These are phyloP conservation scores for Heliothis subflexa DNA, from an alignment of 1,140 invertebrate genomes.

Conservation along the genomic window DNA sequence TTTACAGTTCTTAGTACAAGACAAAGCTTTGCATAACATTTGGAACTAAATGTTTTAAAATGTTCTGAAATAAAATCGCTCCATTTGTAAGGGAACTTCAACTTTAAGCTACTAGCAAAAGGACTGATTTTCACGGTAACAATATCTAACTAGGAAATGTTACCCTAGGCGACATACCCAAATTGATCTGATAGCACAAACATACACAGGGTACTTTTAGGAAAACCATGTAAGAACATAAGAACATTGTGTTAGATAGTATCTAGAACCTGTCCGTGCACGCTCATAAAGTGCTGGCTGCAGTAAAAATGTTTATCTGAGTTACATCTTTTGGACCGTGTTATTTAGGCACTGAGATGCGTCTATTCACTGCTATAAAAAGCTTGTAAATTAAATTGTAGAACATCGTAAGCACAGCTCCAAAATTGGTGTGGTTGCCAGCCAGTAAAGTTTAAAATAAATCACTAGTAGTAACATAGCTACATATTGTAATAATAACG, in stretches of 20 bases:
- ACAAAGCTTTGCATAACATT: not conserved
- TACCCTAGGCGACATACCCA: not conserved
- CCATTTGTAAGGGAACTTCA: not conserved
- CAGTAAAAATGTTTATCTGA: constrained; percentile 32
- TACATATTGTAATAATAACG: not conserved
- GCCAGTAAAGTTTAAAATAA: too few relatives aligned
- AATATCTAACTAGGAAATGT: not conserved
- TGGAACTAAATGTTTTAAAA: too few relatives aligned
- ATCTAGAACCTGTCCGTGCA: constrained; percentile 23
- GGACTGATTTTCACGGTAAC: not conserved
- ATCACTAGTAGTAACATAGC: too few relatives aligned
- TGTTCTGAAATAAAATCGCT: not conserved
- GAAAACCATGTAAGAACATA: not conserved
- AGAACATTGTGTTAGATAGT: constrained; percentile 12
- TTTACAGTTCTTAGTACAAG: not conserved
- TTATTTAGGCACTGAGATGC: too few relatives aligned
- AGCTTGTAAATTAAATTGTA: too few relatives aligned
- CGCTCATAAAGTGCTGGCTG: not conserved
- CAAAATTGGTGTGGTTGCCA: too few relatives aligned
- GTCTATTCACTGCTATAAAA: too few relatives aligned
- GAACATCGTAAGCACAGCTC: too few relatives aligned
- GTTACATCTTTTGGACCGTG: not conserved
- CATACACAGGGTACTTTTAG: not conserved
- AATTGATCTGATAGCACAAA: constrained; percentile 17
- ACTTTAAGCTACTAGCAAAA: not conserved